These are phyloP conservation scores for Lindbergichthys nudifrons DNA, from an alignment of 2,797 vertebrate genomes.

Conservation along the genomic window DNA sequence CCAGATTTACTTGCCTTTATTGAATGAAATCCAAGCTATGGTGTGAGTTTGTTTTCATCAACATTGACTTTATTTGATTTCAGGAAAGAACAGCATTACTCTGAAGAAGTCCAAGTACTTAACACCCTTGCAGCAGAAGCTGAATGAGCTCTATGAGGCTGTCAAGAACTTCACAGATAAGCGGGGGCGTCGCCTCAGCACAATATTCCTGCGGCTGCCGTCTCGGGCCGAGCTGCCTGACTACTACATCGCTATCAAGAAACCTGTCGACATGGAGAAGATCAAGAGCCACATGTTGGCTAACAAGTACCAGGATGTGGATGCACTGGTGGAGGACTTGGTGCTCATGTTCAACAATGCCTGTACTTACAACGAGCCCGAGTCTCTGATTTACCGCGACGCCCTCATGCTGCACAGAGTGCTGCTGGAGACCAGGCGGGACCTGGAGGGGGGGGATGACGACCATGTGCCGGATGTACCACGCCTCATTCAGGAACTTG, in stretches of 20 bases:
- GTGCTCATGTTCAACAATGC: conserved; percentile 99
- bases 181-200: conserved; percentile 94
- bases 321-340: conserved; percentile 96
- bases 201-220: conserved; percentile 96
- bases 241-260: conserved; percentile 98
- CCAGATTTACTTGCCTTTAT: not conserved
- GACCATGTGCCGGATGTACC: conserved; percentile 94
- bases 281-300: conserved; percentile 97
- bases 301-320: conserved; percentile 98
- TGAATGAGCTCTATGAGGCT: conserved; percentile 97
- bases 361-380: conserved; percentile 97
- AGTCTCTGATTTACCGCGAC: conserved; percentile 98
- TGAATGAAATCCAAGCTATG: conserved; percentile 13
- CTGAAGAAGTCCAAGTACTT: conserved; percentile 98
- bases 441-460: conserved; percentile 96
- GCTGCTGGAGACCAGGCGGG: conserved; percentile 92
- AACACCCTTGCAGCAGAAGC: conserved; percentile 97
- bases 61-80: conserved; percentile 45
- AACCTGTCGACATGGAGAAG: conserved; percentile 98
- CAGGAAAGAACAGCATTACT: conserved; percentile 95
- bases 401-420: conserved; percentile 96
- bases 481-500: conserved; percentile 95
- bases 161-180: conserved; percentile 98
- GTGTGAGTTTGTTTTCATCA: not conserved
- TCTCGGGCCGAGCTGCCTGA: conserved; percentile 96